Evolutionary conservation across 2,888 invertebrate genomes (phyloP), one percentile per base, ranked within the genome.

Genomic region (Tetheella fluctuosa): DNA sequence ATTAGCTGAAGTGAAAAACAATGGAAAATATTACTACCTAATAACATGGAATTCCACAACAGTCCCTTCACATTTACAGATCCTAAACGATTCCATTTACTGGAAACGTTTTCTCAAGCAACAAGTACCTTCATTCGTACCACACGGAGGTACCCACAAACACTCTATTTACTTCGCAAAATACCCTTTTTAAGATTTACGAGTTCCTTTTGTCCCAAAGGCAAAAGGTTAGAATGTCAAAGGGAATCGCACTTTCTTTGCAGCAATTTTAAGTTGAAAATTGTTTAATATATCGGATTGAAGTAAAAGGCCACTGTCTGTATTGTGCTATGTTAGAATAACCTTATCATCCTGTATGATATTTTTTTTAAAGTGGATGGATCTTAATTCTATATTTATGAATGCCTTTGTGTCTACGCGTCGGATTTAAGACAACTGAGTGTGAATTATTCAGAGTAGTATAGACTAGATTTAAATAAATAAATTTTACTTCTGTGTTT

Each of bases 131-230:
- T 17, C 20, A 15, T 6, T 25, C 20, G 1, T 20, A 20, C 48
- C 20, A 39, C 20, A 39, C 39, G n/a, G 5, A n/a, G 4, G 39
- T n/a, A 39, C n/a, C n/a, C 39, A 17, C 48, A 48, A 48, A 48
- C 48, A 48, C 48, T 34, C 34, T 42, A 42, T 42, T 39, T 42
- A 48, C 48, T 20, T 42, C 20, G 48, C 48, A 17, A 48, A 48
- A 48, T 48, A 48, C 48, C 48, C 48, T 48, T 48, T 42, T 48
- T 48, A 20, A 48, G 20, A 48, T 48, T 48, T 48, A 48, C n/a
- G 48, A 20, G 48, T 48, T 48, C 48, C 48, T 20, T 48, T 42
- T 20, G 20, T 48, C 48, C 48, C 17, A 10, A 10, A 20, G 20
- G 17, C 8, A 15, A 48, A 48, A 2, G 8, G 10, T 10, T 8